phyloP scores from a whole-genome alignment of 2,888 invertebrate species.

The Thumatha senex region DNA sequence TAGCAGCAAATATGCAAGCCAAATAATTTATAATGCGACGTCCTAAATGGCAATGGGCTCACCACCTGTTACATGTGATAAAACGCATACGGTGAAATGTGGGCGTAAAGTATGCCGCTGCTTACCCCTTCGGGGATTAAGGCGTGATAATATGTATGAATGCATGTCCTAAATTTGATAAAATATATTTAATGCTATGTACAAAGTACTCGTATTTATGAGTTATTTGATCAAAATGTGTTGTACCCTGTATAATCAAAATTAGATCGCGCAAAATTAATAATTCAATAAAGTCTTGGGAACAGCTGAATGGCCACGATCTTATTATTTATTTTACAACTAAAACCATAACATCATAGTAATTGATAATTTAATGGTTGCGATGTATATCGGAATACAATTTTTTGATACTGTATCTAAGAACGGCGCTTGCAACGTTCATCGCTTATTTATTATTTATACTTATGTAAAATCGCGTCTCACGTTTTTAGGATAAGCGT shows the following conservation, averaged over 20 bases:
- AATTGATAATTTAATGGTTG: constrained; percentile 44
- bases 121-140: too few relatives aligned
- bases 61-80: too few relatives aligned
- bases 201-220: too few relatives aligned
- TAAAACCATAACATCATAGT: constrained; percentile 34
- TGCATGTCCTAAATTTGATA: too few relatives aligned
- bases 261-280: constrained; percentile 53
- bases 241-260: constrained; percentile 29
- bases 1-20: too few relatives aligned
- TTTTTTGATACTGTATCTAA: constrained; percentile 8
- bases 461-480: too few relatives aligned
- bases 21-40: too few relatives aligned
- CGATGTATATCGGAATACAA: constrained; percentile 39
- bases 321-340: constrained; percentile 54
- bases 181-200: too few relatives aligned
- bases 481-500: background rate
- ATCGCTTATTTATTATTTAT: constrained; percentile 3
- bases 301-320: constrained; percentile 40
- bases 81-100: too few relatives aligned
- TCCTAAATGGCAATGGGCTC: too few relatives aligned
- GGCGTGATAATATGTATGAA: too few relatives aligned
- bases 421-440: constrained; percentile 2
- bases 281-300: constrained; percentile 58
- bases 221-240: constrained; percentile 14
- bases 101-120: too few relatives aligned